Conservation (phyloP, 1,140 invertebrate species). For the Plectrocnemia conspersa region DNA sequence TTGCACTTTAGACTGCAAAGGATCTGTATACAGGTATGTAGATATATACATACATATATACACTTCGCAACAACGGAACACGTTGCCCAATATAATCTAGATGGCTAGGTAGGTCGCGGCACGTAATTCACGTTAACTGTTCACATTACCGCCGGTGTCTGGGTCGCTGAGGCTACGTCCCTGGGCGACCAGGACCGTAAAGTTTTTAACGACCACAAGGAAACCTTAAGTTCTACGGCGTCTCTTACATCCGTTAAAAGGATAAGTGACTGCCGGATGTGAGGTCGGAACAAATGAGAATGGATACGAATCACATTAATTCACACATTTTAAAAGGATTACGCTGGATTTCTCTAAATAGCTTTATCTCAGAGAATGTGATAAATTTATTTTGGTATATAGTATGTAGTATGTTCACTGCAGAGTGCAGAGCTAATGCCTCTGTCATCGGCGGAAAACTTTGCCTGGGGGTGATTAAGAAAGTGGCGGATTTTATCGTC, state of each 20-base stretch:
- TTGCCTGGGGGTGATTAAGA: conserved; percentile 29
- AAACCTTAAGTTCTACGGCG: conserved; percentile 3
- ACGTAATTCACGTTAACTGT: conserved; percentile 32
- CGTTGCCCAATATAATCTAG: no score
- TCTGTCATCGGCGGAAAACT: conserved; percentile 17
- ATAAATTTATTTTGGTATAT: no score
- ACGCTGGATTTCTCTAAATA: no score
- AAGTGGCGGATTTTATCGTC: conserved; percentile 18
- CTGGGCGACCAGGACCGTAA: conserved; percentile 7
- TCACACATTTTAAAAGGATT: no score
- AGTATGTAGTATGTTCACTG: no score
- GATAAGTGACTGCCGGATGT: conserved; percentile 3
- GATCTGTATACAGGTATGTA: no score
- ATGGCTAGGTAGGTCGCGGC: conserved; percentile 14
- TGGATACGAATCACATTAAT: conserved; percentile 1
- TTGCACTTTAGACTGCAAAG: no score
- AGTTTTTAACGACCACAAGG: conserved; percentile 25
- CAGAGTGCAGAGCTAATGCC: no score
- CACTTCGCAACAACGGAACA: no score
- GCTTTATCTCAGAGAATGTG: no score
- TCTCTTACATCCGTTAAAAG: background rate
- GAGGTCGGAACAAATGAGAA: background rate
- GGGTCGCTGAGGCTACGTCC: background rate
- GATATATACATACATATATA: no score
- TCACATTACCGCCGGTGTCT: conserved; percentile 22